Evolutionary conservation across 2,888 invertebrate species (phyloP).

Genomic region (Sarcophaga subvicina): DNA sequence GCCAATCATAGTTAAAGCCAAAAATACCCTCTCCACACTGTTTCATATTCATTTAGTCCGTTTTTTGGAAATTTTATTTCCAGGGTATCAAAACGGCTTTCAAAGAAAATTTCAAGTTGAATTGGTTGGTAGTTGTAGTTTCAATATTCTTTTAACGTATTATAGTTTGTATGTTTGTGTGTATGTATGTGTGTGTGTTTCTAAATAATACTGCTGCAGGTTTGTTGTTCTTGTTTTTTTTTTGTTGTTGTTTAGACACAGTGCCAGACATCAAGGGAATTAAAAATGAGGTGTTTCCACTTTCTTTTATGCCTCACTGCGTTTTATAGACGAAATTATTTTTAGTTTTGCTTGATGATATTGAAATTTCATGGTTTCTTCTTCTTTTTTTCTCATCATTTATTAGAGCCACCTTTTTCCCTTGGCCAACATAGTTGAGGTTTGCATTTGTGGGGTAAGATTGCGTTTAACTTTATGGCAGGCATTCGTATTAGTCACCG

Average conservation of each 20-base stretch:
- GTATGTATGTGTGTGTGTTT: neutral
- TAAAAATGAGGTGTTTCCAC: slow-evolving; percentile 44
- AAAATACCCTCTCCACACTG: neutral
- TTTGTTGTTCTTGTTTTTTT: neutral
- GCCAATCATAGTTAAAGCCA: slow-evolving; percentile 53
- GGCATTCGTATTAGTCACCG: neutral
- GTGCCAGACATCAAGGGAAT: slow-evolving; percentile 63
- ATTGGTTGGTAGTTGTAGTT: slow-evolving; percentile 1
- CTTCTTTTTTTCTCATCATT: too few species aligned
- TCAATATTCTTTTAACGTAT: too few species aligned
- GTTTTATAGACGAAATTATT: slow-evolving; percentile 12
- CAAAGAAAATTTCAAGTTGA: slow-evolving; percentile 6
- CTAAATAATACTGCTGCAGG: slow-evolving; percentile 42
- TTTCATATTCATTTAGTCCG: too few species aligned
- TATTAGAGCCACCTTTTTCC: too few species aligned
- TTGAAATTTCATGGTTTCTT: neutral
- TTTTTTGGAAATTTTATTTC: too few species aligned
- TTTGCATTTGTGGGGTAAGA: neutral
- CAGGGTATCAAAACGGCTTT: neutral
- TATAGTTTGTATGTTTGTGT: neutral
- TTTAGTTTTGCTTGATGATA: neutral
- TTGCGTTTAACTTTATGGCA: neutral
- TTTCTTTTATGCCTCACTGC: slow-evolving; percentile 13
- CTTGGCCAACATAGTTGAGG: too few species aligned
- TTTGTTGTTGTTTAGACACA: slow-evolving; percentile 43